Percentiles rank a stretch among this genome's conserved stretches.
Evolutionary conservation across 2,797 vertebrate species (phyloP).

Genomic region (Phataginus tetradactyla): DNA sequence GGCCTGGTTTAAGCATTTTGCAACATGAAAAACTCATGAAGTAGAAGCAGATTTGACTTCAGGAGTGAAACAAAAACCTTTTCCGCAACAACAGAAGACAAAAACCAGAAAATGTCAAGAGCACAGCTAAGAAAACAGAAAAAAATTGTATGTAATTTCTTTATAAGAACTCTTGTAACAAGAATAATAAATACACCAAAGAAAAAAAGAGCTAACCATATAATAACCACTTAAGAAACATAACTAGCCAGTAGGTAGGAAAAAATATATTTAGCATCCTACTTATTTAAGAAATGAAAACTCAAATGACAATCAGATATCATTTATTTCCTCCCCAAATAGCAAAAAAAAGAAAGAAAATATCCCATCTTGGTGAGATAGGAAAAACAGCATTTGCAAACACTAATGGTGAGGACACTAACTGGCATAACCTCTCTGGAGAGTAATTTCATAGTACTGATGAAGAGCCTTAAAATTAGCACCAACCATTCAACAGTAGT

Average conservation of each 20-base stretch:
- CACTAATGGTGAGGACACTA: fast-evolving
- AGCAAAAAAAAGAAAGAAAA: neutral
- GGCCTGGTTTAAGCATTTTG: neutral
- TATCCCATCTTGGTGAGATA: neutral
- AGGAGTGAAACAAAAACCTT: neutral
- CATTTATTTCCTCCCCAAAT: neutral
- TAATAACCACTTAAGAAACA: neutral
- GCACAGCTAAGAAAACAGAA: neutral
- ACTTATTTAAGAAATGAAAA: neutral
- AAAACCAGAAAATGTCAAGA: neutral
- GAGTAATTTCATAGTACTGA: neutral
- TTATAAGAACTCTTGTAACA: neutral
- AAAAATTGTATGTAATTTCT: neutral
- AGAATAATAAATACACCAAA: neutral
- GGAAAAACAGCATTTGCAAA: neutral
- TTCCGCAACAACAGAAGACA: neutral
- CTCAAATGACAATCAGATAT: neutral
- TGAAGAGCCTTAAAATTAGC: neutral
- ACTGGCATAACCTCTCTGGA: neutral
- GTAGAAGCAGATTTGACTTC: neutral
- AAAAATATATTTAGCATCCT: neutral
- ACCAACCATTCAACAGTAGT: neutral
- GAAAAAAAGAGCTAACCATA: neutral
- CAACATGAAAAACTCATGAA: neutral
- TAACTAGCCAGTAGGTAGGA: neutral